phyloP scores from a whole-genome alignment of 1,140 invertebrate genomes.

The Drosophila sturtevanti region DNA sequence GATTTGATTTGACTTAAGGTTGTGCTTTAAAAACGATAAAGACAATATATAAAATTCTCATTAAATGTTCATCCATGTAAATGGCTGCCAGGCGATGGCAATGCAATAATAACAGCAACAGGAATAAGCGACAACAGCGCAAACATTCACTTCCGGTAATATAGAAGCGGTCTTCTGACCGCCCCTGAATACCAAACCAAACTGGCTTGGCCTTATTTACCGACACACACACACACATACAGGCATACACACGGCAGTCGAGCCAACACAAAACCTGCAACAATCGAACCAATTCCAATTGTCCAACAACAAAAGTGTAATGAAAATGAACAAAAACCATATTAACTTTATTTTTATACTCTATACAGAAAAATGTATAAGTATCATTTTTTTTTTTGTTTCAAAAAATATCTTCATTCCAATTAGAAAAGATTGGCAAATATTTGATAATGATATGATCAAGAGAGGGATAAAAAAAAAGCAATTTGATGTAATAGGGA shows the following conservation, averaged over 20 bases:
- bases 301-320: not conserved
- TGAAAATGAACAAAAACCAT: not conserved
- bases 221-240: not conserved
- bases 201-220: slow-evolving; percentile 1
- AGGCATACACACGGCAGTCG: no score
- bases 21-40: slow-evolving; percentile 16
- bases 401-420: not conserved
- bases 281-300: slow-evolving; percentile 16
- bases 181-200: not conserved
- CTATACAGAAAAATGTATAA: not conserved
- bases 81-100: slow-evolving; percentile 11
- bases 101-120: slow-evolving; percentile 5
- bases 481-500: not conserved
- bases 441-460: not conserved
- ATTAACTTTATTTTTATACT: not conserved
- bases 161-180: not conserved
- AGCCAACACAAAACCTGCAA: not conserved
- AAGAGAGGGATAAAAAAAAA: not conserved
- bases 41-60: slow-evolving; percentile 22
- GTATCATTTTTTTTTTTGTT: not conserved
- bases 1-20: slow-evolving; percentile 1
- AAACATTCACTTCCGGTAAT: slow-evolving; percentile 57
- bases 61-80: slow-evolving; percentile 40
- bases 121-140: slow-evolving; percentile 42
- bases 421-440: slow-evolving; percentile 1